Evolutionary conservation across 2,888 invertebrate species (phyloP), one percentile per base, ranked within the genome.

Genomic region (Acrobeloides nanus): DNA sequence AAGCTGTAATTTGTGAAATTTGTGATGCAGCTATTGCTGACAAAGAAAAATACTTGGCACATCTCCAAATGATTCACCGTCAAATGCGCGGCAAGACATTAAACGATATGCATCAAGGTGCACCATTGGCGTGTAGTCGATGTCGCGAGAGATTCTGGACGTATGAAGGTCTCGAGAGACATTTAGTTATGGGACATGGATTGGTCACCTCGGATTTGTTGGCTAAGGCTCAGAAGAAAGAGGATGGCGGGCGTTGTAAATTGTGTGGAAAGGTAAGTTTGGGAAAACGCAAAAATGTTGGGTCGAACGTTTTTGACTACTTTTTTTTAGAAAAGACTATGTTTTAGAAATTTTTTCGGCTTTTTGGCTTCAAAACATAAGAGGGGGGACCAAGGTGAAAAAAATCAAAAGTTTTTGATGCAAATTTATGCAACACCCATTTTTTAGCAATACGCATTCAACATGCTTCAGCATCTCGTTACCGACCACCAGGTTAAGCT

Each of bases 181-280:
- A 95, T 81, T 81, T 92, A 68, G 80, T 90, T 55, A 90, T 90
- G 56, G 86, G 88, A 24, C 92, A 92, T 74, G 89, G 89, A 35
- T 81, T 92, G 53, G 90, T 92, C 29, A 92, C 90, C 46, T 88
- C 87, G 60, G 89, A 89, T 66, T 87, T 92, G 87, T 87, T 92
- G 74, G 87, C 88, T 74, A 88, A 89, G 38, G 89, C 90, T 34
- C 89, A 90, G 75, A 87, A 86, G 75, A 88, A 88, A 65, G 88
- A 87, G 75, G 90, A 92, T 76, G 85, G 87, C 40, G 90, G 90
- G 46, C 81, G 89, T 56, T 92, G 90, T 81, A 90, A 89, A 48
- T 85, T 89, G 39, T 92, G 92, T 79, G 88, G 89, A 76, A 84
- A 88, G 79, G 89, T 89, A 75, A 8, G 46, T 35, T 10, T 35